These are phyloP conservation scores for Dysidea cf. avara DNA, from an alignment of 37 sponge, comb jelly and placozoan genomes.

Conservation along the genomic window DNA sequence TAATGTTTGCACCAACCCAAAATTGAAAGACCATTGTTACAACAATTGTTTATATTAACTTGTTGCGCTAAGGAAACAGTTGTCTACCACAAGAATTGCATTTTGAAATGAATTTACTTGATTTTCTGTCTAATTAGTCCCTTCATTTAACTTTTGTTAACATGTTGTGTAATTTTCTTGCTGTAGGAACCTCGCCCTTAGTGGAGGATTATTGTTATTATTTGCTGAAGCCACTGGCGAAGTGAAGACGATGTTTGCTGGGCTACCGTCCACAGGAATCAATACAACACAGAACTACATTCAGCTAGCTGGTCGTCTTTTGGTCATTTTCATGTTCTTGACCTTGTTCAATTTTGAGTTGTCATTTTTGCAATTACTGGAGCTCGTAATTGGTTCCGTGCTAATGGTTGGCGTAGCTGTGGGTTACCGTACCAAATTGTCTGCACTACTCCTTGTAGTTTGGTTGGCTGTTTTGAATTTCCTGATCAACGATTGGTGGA, in stretches of 20 bases:
- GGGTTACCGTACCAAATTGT: slow-evolving; percentile 95
- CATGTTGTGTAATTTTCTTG: too few relatives aligned
- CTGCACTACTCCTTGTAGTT: slow-evolving; percentile 84
- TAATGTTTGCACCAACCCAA: too few relatives aligned
- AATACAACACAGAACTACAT: slow-evolving; percentile 93
- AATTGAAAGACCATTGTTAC: too few relatives aligned
- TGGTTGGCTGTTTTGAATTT: slow-evolving; percentile 76
- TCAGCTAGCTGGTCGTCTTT: slow-evolving; percentile 93
- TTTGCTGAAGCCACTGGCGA: slow-evolving; percentile 90
- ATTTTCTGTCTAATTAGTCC: neutral
- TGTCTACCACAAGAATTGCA: too few relatives aligned
- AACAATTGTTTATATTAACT: too few relatives aligned
- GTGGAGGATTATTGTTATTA: slow-evolving; percentile 87
- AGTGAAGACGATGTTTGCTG: slow-evolving; percentile 96
- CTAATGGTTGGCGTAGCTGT: slow-evolving; percentile 86
- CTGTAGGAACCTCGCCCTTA: slow-evolving; percentile 85
- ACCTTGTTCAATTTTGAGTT: slow-evolving; percentile 87
- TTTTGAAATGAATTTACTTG: neutral
- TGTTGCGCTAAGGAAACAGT: too few relatives aligned
- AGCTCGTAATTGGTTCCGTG: slow-evolving; percentile 61
- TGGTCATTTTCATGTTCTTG: slow-evolving; percentile 97
- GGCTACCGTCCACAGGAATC: slow-evolving; percentile 83
- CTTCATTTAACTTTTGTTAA: too few relatives aligned
- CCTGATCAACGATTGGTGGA: slow-evolving; percentile 92
- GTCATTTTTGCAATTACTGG: slow-evolving; percentile 61